These are phyloP conservation scores for Rhea pennata DNA, from an alignment of 2,113 vertebrate genomes.

Conservation along the genomic window DNA sequence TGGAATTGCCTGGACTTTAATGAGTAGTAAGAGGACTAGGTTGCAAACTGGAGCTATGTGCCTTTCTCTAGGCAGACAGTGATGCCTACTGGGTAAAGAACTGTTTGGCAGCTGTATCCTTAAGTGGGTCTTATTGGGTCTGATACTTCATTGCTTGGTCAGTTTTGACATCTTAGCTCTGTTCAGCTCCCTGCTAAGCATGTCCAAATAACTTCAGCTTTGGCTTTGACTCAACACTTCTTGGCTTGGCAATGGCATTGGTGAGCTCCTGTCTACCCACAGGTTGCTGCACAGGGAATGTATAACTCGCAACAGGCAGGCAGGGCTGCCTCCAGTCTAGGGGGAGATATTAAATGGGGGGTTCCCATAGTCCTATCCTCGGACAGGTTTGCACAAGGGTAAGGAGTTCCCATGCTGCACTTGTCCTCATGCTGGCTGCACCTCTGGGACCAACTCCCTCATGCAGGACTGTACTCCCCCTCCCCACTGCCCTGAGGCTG, in stretches of 20 bases:
- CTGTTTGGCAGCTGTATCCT: accelerated
- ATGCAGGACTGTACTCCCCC: not conserved
- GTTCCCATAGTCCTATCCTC: accelerated
- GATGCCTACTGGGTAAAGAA: not conserved
- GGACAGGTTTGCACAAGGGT: not conserved
- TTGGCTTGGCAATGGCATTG: accelerated
- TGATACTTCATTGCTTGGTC: accelerated
- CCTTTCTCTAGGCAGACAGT: not conserved
- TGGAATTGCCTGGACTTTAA: not conserved
- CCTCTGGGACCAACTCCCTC: not conserved
- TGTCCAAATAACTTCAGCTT: not conserved
- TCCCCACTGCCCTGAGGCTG: accelerated
- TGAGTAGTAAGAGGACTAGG: not conserved
- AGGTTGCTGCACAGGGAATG: not conserved
- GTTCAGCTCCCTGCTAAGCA: not conserved
- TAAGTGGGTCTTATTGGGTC: not conserved
- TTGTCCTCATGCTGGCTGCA: accelerated
- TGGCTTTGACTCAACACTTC: not conserved
- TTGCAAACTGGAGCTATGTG: not conserved
- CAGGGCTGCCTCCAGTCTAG: accelerated
- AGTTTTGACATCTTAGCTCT: not conserved
- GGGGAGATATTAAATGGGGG: accelerated
- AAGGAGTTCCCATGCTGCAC: not conserved
- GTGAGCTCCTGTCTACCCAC: not conserved
- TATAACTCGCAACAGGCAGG: accelerated